A percentile compares a stretch with the other conserved stretches of the same genome.
phyloP scores from a whole-genome alignment of 2,113 vertebrate genomes.

The Lethenteron reissneri region DNA sequence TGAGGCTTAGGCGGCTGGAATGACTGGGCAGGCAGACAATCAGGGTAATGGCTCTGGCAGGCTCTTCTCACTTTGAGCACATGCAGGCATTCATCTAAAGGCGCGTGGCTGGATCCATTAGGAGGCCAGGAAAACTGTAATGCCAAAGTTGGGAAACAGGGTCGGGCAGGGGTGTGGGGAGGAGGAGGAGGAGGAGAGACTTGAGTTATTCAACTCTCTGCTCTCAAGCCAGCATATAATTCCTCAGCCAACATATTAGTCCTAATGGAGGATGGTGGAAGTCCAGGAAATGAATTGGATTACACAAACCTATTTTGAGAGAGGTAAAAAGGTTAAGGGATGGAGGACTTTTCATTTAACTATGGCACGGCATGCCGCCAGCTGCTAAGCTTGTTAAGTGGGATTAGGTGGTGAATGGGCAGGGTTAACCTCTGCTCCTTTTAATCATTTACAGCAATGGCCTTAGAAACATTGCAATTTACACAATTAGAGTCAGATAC shows the following conservation, averaged over 20 bases:
- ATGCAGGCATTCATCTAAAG: too few relatives aligned
- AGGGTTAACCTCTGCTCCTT: neutral
- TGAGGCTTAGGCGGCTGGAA: too few relatives aligned
- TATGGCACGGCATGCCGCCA: neutral
- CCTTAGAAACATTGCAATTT: too few relatives aligned
- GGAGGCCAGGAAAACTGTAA: too few relatives aligned
- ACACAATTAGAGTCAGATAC: too few relatives aligned
- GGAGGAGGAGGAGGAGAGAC: neutral
- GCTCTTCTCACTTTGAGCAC: too few relatives aligned
- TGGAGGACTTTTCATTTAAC: constrained; percentile 5
- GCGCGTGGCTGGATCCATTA: too few relatives aligned
- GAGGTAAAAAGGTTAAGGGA: constrained; percentile 6
- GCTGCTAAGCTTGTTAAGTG: constrained; percentile 3
- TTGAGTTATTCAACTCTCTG: neutral
- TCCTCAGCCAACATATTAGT: neutral
- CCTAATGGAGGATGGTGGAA: constrained; percentile 4
- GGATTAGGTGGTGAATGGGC: neutral
- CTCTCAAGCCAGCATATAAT: neutral
- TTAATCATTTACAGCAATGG: too few relatives aligned
- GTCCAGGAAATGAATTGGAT: constrained; percentile 5
- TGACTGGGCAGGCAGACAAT: too few relatives aligned
- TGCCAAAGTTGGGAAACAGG: too few relatives aligned
- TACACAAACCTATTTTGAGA: constrained; percentile 3
- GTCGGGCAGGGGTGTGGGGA: neutral
- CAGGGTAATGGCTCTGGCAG: too few relatives aligned